Percentiles rank a stretch among this genome's conserved stretches.
phyloP scores from a whole-genome alignment of 2,797 vertebrate genomes.

The Myotis daubentonii region DNA sequence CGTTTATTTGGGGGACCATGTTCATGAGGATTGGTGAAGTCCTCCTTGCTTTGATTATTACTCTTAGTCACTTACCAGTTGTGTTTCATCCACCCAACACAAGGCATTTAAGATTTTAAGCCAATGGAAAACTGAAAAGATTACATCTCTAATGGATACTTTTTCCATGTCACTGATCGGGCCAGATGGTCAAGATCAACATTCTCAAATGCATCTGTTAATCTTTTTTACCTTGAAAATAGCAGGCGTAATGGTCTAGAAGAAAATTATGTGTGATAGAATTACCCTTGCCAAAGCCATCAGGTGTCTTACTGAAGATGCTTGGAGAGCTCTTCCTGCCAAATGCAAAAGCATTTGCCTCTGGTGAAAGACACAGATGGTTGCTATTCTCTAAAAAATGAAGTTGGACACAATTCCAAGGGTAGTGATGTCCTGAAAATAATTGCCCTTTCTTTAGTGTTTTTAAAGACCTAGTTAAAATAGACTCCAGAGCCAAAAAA shows the following conservation, averaged over 20 bases:
- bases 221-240: constrained; percentile 68
- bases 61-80: neutral
- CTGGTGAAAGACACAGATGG: constrained; percentile 67
- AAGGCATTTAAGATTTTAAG: neutral
- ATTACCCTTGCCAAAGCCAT: constrained; percentile 46
- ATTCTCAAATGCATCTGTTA: constrained; percentile 62
- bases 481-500: neutral
- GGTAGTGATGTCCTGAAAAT: constrained; percentile 25
- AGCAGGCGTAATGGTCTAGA: constrained; percentile 42
- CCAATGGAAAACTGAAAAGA: neutral
- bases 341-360: constrained; percentile 48
- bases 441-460: constrained; percentile 19
- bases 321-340: constrained; percentile 19
- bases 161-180: constrained; percentile 31
- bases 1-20: neutral
- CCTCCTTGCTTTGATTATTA: neutral
- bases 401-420: constrained; percentile 47
- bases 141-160: neutral
- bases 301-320: constrained; percentile 46
- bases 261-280: constrained; percentile 34
- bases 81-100: neutral
- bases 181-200: constrained; percentile 61
- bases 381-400: constrained; percentile 39
- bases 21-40: neutral
- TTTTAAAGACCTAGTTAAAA: constrained; percentile 64